A percentile compares a stretch with the other conserved stretches of the same genome.
These are phyloP conservation scores for Clinocottus analis DNA, from an alignment of 2,113 vertebrate genomes.

Conservation along the genomic window DNA sequence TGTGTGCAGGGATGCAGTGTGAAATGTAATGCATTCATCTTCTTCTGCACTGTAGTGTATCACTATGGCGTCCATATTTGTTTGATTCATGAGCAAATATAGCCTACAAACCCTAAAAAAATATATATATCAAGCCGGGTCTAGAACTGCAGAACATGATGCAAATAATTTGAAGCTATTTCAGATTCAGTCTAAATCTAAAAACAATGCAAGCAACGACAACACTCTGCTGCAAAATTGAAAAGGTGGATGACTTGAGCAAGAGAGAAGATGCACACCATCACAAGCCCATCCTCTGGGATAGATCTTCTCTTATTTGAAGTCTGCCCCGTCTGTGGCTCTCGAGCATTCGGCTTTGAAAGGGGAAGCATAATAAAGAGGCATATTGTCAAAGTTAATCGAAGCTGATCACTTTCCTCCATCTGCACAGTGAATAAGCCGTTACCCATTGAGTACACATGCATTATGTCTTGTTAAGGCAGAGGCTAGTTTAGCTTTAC, in stretches of 20 bases:
- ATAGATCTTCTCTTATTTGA: slow-evolving; percentile 62
- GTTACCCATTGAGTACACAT: slow-evolving; percentile 15
- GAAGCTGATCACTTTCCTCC: slow-evolving; percentile 31
- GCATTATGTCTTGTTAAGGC: slow-evolving; percentile 4
- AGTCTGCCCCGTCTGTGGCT: slow-evolving; percentile 42
- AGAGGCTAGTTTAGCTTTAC: slow-evolving; percentile 29
- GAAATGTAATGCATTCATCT: neutral
- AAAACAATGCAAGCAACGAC: neutral
- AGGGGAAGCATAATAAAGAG: slow-evolving; percentile 64
- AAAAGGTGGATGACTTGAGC: neutral
- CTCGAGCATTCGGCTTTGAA: slow-evolving; percentile 51
- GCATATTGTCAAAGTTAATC: slow-evolving; percentile 60
- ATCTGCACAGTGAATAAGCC: slow-evolving; percentile 41
- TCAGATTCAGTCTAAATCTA: slow-evolving; percentile 3
- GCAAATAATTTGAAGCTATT: neutral
- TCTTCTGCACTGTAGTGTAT: neutral
- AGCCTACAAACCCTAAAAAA: neutral
- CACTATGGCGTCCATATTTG: neutral
- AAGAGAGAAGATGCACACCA: slow-evolving; percentile 43
- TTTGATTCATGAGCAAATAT: slow-evolving; percentile 1
- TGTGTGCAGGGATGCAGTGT: neutral
- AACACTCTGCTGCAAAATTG: neutral
- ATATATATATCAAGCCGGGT: neutral
- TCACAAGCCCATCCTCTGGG: slow-evolving; percentile 58
- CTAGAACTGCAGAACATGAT: slow-evolving; percentile 8